Evolutionary conservation across 1,140 invertebrate species (phyloP).

Genomic region (Scaptomyza montana): DNA sequence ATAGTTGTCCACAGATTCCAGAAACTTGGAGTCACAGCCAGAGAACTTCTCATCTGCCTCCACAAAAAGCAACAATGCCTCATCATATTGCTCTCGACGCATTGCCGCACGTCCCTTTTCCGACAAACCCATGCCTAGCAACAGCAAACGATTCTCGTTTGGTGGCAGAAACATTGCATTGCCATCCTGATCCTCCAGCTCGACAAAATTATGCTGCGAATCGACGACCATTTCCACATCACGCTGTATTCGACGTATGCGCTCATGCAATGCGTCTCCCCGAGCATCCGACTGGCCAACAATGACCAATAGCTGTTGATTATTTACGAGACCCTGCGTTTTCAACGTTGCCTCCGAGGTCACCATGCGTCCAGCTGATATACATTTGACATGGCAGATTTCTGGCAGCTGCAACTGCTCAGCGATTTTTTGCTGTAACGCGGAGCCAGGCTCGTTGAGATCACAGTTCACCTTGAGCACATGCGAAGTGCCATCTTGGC

Average conservation of each 20-base stretch:
- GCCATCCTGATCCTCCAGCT: conserved; percentile 91
- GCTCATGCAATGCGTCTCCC: conserved; percentile 60
- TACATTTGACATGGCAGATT: conserved; percentile 86
- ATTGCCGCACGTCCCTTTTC: conserved; percentile 89
- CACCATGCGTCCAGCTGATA: conserved; percentile 87
- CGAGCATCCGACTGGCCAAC: conserved; percentile 78
- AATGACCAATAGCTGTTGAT: conserved; percentile 87
- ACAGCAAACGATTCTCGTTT: conserved; percentile 87
- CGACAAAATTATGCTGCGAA: conserved; percentile 60
- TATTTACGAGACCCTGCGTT: conserved; percentile 87
- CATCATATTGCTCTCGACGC: conserved; percentile 87
- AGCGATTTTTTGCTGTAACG: conserved; percentile 86
- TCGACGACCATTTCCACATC: conserved; percentile 71
- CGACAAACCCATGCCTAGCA: conserved; percentile 90
- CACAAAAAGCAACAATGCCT: conserved; percentile 89
- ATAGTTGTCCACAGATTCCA: conserved; percentile 90
- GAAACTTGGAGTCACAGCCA: conserved; percentile 87
- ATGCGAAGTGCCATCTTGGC: conserved; percentile 49
- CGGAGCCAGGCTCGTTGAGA: conserved; percentile 83
- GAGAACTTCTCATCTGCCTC: conserved; percentile 91
- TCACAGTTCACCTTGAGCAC: conserved; percentile 63
- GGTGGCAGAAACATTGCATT: conserved; percentile 88
- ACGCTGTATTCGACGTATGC: conserved; percentile 62
- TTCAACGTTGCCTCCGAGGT: conserved; percentile 84
- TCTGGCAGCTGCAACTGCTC: conserved; percentile 78